These are phyloP conservation scores for Chrysemys picta DNA, from an alignment of 2,113 vertebrate species.

Conservation along the genomic window DNA sequence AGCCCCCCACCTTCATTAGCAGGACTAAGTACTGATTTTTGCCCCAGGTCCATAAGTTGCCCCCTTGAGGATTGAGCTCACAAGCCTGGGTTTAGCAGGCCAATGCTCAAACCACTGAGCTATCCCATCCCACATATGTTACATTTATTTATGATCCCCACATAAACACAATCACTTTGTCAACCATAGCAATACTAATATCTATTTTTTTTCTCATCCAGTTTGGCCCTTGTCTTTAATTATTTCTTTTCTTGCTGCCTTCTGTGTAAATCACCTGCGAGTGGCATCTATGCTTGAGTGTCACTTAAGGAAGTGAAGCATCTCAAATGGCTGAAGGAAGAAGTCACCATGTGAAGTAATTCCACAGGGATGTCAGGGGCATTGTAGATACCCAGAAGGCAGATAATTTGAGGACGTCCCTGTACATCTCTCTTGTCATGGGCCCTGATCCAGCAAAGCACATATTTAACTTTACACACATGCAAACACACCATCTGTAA, in stretches of 20 bases:
- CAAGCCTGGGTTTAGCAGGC: too few species aligned
- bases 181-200: neutral
- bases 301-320: neutral
- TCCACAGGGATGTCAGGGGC: neutral
- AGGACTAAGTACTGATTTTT: too few species aligned
- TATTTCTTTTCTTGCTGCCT: neutral
- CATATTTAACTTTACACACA: neutral
- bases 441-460: neutral
- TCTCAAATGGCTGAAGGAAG: neutral
- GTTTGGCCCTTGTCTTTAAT: neutral
- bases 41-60: too few species aligned
- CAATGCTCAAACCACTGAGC: too few species aligned
- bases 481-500: neutral
- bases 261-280: neutral
- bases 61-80: too few species aligned
- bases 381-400: neutral
- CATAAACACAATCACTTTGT: neutral
- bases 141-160: neutral
- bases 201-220: neutral
- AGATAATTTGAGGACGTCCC: too few species aligned
- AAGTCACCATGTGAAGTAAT: neutral
- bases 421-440: neutral
- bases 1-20: too few species aligned
- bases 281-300: neutral
- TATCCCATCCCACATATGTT: too few species aligned